Evolutionary conservation across 2,113 vertebrate species (phyloP).

Genomic region (Oryzias melastigma): DNA sequence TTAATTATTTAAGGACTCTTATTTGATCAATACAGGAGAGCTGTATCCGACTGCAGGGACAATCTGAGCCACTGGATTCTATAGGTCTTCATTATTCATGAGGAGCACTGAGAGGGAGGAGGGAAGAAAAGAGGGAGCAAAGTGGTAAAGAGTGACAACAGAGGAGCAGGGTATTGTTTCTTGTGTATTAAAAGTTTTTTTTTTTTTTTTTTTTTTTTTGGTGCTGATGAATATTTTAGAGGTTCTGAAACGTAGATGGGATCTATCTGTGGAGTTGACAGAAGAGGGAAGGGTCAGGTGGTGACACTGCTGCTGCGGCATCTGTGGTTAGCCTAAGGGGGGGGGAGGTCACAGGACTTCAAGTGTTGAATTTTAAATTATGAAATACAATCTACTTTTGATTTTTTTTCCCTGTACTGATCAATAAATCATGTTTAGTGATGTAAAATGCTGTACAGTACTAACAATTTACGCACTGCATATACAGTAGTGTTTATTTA

Average conservation of each 20-base stretch:
- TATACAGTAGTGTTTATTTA: no score
- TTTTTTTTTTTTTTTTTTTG: slow-evolving; percentile 58
- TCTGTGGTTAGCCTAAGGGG: slow-evolving; percentile 40
- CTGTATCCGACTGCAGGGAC: slow-evolving; percentile 74
- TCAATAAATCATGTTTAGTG: neutral
- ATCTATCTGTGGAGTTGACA: slow-evolving; percentile 59
- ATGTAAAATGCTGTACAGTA: no score
- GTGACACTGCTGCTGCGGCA: slow-evolving; percentile 38
- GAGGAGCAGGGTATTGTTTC: slow-evolving; percentile 72
- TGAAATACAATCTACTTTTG: neutral
- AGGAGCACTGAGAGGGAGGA: slow-evolving; percentile 65
- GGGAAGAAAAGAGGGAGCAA: slow-evolving; percentile 42
- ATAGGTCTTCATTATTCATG: slow-evolving; percentile 81
- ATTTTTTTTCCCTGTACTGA: neutral
- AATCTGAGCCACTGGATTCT: slow-evolving; percentile 75
- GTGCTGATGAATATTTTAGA: slow-evolving; percentile 79
- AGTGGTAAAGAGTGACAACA: slow-evolving; percentile 64
- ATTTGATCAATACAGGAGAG: slow-evolving; percentile 81
- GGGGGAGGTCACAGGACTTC: slow-evolving; percentile 40
- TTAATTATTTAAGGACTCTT: slow-evolving; percentile 80
- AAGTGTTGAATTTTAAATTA: neutral
- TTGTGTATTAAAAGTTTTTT: slow-evolving; percentile 78
- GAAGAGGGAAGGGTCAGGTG: slow-evolving; percentile 46
- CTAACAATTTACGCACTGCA: no score
- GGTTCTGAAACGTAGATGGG: slow-evolving; percentile 71